Evolutionary conservation across 2,113 vertebrate genomes (phyloP), one percentile per base, ranked within the genome.

Genomic region (Tachycineta bicolor): DNA sequence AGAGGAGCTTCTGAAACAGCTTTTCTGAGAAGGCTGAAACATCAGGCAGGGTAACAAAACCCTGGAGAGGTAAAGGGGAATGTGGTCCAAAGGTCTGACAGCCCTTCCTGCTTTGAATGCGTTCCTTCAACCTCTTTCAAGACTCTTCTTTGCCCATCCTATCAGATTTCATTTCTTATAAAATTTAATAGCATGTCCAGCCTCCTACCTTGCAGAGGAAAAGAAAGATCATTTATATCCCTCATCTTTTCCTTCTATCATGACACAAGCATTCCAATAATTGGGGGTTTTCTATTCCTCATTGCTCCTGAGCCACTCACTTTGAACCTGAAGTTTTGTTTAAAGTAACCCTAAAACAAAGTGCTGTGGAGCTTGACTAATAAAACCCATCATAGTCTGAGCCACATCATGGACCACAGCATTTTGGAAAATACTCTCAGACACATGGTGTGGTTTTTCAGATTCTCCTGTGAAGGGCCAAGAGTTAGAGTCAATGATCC

Each of bases 281-380:
- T 2, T 4, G 3, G 2, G 12, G 10, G 19, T 5, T 15, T 44
- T 60, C n/a, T 5, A 17, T 7, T 34, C 12, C 8, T 12, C 4
- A 1, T 24, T 22, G 7, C 22, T 77, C 37, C 46, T 28, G 11
- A 65, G 23, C 15, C 25, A 17, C 49, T 6, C 7, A 41, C 4
- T 28, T 20, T 60, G 28, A 69, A 52, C 19, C 13, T 34, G 8
- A 44, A 10, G 5, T 11, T 79, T 47, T 55, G 4, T 87, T 56
- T 18, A 64, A 64, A 37, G 17, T 39, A 55, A 33, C 6, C 26
- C 23, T 31, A 37, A 37, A 37, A 20, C 7, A 47, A 49, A 18
- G 2, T 37, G 4, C 15, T 52, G 55, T 56, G 29, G 14, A 49
- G 5, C 16, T 49, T 80, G 28, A 29, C 37, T 14, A 26, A 73